Percentiles rank a stretch among this genome's conserved stretches.
phyloP scores from a whole-genome alignment of 1,140 invertebrate species.

The Caenorhabditis brenneri region DNA sequence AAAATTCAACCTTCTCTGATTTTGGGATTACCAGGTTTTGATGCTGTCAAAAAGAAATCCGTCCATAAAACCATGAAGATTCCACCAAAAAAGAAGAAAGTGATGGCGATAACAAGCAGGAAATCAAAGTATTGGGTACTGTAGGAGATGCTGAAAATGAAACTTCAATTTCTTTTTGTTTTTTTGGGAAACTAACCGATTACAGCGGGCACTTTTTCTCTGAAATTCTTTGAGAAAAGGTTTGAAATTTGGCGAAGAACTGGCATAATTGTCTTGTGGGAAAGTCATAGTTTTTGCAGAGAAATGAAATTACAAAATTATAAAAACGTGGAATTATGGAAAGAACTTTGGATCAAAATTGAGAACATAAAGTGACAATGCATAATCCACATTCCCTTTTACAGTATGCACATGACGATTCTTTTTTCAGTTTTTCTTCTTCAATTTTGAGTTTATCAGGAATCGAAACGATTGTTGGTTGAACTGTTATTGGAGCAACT shows the following conservation, averaged over 20 bases:
- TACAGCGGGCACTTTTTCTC: neutral
- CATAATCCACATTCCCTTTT: slow-evolving; percentile 28
- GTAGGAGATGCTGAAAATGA: neutral
- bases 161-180: neutral
- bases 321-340: neutral
- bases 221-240: neutral
- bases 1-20: too few relatives aligned
- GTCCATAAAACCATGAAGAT: neutral
- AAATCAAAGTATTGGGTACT: neutral
- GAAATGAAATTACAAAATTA: neutral
- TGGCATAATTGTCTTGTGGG: neutral
- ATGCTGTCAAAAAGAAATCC: neutral
- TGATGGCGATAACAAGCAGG: neutral
- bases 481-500: slow-evolving; percentile 8
- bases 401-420: slow-evolving; percentile 5
- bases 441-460: neutral
- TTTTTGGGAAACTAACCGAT: neutral
- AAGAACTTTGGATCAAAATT: neutral
- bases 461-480: neutral
- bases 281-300: neutral
- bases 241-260: neutral
- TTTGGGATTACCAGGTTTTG: too few relatives aligned
- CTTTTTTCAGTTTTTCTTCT: neutral
- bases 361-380: slow-evolving; percentile 10
- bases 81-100: neutral